Percentiles rank a stretch among this genome's conserved stretches.
Evolutionary conservation across 2,888 invertebrate genomes (phyloP).

Genomic region (Tetanocera ferruginea): DNA sequence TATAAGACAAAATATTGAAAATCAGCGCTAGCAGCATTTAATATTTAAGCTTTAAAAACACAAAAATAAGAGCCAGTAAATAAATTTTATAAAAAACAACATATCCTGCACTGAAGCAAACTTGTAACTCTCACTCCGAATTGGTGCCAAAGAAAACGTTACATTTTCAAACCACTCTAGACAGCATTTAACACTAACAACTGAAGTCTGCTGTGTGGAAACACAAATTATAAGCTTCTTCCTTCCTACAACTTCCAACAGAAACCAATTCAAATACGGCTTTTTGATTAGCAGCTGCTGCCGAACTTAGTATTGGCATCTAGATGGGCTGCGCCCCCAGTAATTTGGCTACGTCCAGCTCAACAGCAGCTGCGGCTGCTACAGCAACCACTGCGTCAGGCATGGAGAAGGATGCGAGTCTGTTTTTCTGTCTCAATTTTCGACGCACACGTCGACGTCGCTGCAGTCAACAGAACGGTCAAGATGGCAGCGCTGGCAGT

Average conservation of each 20-base stretch:
- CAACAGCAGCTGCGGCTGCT: constrained; percentile 44
- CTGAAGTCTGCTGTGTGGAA: not conserved
- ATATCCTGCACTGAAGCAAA: too few species aligned
- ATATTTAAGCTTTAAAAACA: too few species aligned
- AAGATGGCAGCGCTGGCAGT: constrained; percentile 58
- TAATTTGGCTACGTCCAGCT: constrained; percentile 52
- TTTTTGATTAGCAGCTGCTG: constrained; percentile 58
- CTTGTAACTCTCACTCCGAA: too few species aligned
- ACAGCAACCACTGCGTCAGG: constrained; percentile 43
- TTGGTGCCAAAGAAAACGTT: too few species aligned
- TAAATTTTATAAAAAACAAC: too few species aligned
- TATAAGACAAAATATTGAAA: not conserved
- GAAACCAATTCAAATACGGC: not conserved
- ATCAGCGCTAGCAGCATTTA: too few species aligned
- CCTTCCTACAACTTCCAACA: not conserved
- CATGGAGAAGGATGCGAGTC: constrained; percentile 63
- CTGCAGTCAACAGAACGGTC: constrained; percentile 62
- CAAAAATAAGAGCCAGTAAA: too few species aligned
- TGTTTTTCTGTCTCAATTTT: constrained; percentile 66
- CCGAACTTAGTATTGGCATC: constrained; percentile 26
- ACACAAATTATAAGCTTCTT: not conserved
- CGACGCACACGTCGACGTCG: constrained; percentile 61
- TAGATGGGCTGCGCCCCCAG: constrained; percentile 63
- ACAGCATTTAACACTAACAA: too few species aligned
- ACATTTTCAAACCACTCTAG: too few species aligned